phyloP scores from a whole-genome alignment of 2,113 vertebrate species.

The Dascyllus trimaculatus region DNA sequence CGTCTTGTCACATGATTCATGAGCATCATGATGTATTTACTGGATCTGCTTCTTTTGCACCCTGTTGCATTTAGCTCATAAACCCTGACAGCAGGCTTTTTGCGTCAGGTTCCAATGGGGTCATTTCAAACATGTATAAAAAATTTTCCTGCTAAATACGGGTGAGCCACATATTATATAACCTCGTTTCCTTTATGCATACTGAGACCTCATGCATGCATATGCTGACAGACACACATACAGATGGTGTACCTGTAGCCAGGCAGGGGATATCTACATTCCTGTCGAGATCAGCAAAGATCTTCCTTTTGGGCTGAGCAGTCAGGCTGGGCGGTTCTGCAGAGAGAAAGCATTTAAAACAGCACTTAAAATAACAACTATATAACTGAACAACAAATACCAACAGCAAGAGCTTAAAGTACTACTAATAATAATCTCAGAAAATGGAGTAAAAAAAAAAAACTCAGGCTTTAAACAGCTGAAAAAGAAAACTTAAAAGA shows the following conservation, averaged over 20 bases:
- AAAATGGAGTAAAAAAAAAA: background rate
- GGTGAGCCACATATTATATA: too few species aligned
- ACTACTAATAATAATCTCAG: background rate
- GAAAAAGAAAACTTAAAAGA: background rate
- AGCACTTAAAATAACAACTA: background rate
- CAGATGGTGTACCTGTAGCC: conserved; percentile 88
- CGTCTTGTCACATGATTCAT: too few species aligned
- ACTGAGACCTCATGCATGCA: background rate
- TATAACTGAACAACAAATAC: conserved; percentile 1
- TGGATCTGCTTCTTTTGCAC: too few species aligned
- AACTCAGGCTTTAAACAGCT: conserved; percentile 13
- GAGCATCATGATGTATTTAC: too few species aligned
- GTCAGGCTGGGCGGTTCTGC: conserved; percentile 91
- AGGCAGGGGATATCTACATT: conserved; percentile 89
- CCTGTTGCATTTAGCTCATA: too few species aligned
- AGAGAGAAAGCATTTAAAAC: conserved; percentile 37
- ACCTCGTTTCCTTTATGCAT: background rate
- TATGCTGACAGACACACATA: background rate
- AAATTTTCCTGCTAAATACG: too few species aligned
- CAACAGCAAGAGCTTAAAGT: background rate
- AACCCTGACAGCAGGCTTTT: too few species aligned
- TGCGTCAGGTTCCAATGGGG: too few species aligned
- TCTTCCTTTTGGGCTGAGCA: conserved; percentile 84
- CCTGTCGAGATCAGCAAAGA: conserved; percentile 88
- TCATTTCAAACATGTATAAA: too few species aligned